Evolutionary conservation across 2,888 invertebrate species (phyloP).

Genomic region (Fragum sueziense): DNA sequence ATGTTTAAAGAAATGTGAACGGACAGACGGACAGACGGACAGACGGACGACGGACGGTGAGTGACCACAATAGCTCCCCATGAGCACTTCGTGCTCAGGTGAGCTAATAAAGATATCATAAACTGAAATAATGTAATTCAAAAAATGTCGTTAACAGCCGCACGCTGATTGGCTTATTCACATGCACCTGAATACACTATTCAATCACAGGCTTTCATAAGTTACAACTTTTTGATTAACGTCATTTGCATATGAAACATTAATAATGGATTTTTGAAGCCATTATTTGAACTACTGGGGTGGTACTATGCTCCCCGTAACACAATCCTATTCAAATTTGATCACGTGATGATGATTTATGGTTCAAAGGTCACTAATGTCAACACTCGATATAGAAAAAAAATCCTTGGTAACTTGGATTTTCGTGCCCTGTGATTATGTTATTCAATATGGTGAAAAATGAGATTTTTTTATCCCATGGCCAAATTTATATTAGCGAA

Average conservation of each 20-base stretch:
- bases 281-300: slow-evolving; percentile 1
- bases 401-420: background rate
- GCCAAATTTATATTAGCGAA: too few relatives aligned
- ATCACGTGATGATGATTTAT: slow-evolving; percentile 11
- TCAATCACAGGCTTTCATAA: background rate
- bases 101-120: background rate
- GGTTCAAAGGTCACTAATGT: slow-evolving; percentile 1
- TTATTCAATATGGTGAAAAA: background rate
- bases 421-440: background rate
- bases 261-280: background rate
- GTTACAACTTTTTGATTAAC: background rate
- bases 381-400: slow-evolving; percentile 5
- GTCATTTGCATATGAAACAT: background rate
- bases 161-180: background rate
- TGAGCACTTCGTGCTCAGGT: too few relatives aligned
- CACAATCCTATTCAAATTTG: slow-evolving; percentile 3
- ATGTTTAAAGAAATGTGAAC: too few relatives aligned
- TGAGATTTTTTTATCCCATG: too few relatives aligned
- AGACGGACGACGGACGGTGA: too few relatives aligned
- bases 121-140: background rate
- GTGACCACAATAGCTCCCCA: too few relatives aligned
- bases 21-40: too few relatives aligned
- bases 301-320: slow-evolving; percentile 7
- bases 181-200: background rate
- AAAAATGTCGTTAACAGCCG: background rate